Conservation (phyloP, 2,113 vertebrate genomes). For the Paracanthobrama guichenoti region DNA sequence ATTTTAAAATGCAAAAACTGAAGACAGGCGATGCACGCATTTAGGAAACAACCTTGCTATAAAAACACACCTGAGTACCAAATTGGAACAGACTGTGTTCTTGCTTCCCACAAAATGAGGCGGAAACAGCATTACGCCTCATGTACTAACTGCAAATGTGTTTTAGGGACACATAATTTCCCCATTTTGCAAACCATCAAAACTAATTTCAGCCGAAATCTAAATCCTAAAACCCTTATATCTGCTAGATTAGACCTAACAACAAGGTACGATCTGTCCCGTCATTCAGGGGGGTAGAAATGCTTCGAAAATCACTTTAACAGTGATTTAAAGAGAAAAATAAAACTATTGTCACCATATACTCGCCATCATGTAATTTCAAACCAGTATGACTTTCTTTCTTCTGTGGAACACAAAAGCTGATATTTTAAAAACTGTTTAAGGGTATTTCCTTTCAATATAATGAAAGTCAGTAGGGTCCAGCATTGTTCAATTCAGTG, state of each 20-base stretch:
- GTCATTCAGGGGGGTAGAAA: neutral
- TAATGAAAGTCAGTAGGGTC: neutral
- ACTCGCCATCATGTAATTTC: neutral
- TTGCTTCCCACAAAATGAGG: neutral
- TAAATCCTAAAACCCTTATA: neutral
- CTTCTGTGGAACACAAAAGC: neutral
- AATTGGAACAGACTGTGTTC: slow-evolving; percentile 1
- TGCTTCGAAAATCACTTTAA: neutral
- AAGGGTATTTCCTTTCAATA: neutral
- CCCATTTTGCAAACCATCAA: neutral
- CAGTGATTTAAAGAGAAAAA: neutral
- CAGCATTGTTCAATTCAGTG: neutral
- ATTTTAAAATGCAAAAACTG: slow-evolving; percentile 4
- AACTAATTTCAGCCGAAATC: slow-evolving; percentile 13
- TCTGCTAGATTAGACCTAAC: neutral
- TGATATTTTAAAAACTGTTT: neutral
- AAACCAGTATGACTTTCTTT: neutral
- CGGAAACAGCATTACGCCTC: neutral
- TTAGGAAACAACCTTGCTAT: neutral
- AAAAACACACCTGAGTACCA: neutral
- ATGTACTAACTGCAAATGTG: neutral
- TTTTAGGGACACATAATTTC: neutral
- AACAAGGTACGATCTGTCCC: neutral
- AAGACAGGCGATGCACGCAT: neutral
- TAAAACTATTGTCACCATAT: neutral